Evolutionary conservation across 2,888 invertebrate genomes (phyloP), one percentile per base, ranked within the genome.

Genomic region (Agrochola macilenta): DNA sequence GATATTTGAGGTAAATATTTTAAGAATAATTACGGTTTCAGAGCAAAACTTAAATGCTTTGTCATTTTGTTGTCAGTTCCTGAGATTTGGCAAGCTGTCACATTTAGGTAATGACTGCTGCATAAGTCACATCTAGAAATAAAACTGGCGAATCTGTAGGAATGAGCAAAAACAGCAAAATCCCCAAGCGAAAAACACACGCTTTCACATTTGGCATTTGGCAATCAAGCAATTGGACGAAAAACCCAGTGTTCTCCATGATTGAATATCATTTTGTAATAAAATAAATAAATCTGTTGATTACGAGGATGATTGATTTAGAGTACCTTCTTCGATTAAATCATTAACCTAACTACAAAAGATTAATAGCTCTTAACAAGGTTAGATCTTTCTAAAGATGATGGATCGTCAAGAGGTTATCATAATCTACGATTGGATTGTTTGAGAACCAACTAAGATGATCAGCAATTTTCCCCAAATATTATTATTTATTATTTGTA

Each of bases 61-160:
- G 26, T 30, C 35, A 35, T 54, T 74, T 69, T 46, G 39, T 78
- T 69, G n/a, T 60, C 58, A 64, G 52, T 68, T 43, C 12, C 26
- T 78, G 43, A 63, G 49, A 73, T 81, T 87, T 86, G 84, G 82
- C 87, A 86, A 82, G 71, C 57, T 74, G 46, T 76, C 68, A 60
- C 52, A 66, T 81, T 63, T 54, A 39, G 65, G 57, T 78, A 77
- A 82, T 82, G 70, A 81, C 73, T 65, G 63, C n/a, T 43, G 63
- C 43, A 39, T 74, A 78, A 68, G 72, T 64, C 81, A 85, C 14
- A 30, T 64, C 74, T 76, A 61, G 30, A 84, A 87, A 84, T 85
- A 86, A 70, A 46, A 74, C 60, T 77, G 71, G 76, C 70, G 61
- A 43, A 77, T 66, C 58, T 57, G 14, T 54, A 49, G 23, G 64